Percentiles rank a stretch among this genome's conserved stretches.
Conservation (phyloP, 2,888 invertebrate genomes). For the Hyalella azteca region DNA sequence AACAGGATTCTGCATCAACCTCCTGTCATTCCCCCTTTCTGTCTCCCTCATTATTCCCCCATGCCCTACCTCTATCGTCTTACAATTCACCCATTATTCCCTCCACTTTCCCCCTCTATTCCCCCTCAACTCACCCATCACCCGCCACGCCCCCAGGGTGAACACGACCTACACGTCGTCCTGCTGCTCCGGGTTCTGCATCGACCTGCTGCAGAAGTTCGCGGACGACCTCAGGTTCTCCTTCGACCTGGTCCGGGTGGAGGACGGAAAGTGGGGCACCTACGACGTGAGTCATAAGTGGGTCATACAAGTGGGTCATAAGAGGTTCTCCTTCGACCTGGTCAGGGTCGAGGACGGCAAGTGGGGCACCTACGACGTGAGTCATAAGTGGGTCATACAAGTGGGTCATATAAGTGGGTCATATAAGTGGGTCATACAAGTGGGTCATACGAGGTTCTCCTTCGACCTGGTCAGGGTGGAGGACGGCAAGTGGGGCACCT, state of each 20-base stretch:
- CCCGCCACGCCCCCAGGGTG: slow-evolving; percentile 68
- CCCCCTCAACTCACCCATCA: background rate
- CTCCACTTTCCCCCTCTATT: background rate
- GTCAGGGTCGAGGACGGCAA: slow-evolving; percentile 89
- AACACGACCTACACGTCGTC: slow-evolving; percentile 85
- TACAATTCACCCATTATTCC: background rate
- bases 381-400: too few species aligned
- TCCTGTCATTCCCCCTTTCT: background rate
- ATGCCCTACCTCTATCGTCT: background rate
- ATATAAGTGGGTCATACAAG: too few species aligned
- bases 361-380: slow-evolving; percentile 75
- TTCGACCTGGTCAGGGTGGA: slow-evolving; percentile 93
- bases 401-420: too few species aligned
- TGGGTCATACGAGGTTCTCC: slow-evolving; percentile 91
- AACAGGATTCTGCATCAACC: background rate
- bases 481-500: slow-evolving; percentile 82
- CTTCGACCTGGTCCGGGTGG: slow-evolving; percentile 90
- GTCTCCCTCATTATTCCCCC: background rate
- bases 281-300: slow-evolving; percentile 66
- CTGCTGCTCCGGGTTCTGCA: slow-evolving; percentile 98
- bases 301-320: background rate
- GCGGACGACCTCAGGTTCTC: slow-evolving; percentile 94
- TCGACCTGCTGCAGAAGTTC: slow-evolving; percentile 92
- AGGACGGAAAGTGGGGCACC: slow-evolving; percentile 84
- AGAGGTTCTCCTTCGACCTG: slow-evolving; percentile 92